Base-by-base conservation (phyloP, 2,797 vertebrate species). In the Sandelia bainsii region DNA sequence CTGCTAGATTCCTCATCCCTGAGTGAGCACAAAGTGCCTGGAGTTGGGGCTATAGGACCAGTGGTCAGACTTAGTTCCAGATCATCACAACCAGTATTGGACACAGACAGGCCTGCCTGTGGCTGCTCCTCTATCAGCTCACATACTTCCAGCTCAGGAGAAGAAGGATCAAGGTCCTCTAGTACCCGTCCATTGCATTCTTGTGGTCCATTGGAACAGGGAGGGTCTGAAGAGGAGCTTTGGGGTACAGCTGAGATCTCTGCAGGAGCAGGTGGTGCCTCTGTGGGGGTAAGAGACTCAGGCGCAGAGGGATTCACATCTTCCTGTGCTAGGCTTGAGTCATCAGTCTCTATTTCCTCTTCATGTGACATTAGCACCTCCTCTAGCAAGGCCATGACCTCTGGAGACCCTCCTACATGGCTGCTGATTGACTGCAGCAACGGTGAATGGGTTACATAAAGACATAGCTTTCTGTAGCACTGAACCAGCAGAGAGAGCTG, bases 381-480 rank as follows among this genome's bases (percentile, higher is more conserved):
- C 80, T 98, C 96, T 80, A 99, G 91, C 93, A 98, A 91, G 70
- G 94, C 95, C 92, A 97, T 93, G 73, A 98, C 94, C 87, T 98
- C 97, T 23, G 96, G 94, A 61, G 95, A 97, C 40, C 96, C 97
- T 54, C 95, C 96, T 2, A 95, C 94, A 5, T 94, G 95, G 79
- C 95, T 95, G 90, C 94, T 95, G 82, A 97, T 95, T 65, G 94
- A 95, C 83, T 94, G 95, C 58, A 96, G 95, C 90, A 97, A 85
- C 0, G 96, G 95, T 0, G 97, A 97, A 70, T 97, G 95, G 1
- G 95, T 96, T 80, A 99, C 96, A 75, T 97, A 99, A 77, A 98
- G 95, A 1, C 97, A 99, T 12, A 99, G 96, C 89, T 96, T 97
- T 92, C 96, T 96, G 93, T 99, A 99, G 91, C 97, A 98, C 72